Base-by-base conservation (phyloP, 2,797 vertebrate species). In the Staurois parvus region DNA sequence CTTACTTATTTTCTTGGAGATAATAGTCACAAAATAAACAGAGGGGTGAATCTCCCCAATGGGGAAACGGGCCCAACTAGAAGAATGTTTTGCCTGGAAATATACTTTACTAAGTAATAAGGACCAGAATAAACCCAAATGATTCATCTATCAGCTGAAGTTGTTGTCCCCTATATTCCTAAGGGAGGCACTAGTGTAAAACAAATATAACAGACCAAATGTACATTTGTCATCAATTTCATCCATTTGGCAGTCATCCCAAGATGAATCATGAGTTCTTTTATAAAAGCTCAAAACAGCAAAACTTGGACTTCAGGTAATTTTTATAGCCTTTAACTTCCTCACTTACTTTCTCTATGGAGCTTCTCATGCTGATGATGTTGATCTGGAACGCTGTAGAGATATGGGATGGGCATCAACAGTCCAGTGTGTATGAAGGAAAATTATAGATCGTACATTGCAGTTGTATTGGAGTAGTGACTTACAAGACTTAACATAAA, bases 301-400 rank as follows among this genome's bases (percentile, higher is more conserved):
- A 56, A 56, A 59, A 59, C 52, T 8, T 24, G 11, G 6, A 24
- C 7, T 24, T 24, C 52, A 59, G 52, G 9, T 8, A 24, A 62
- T 83, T 21, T 19, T 62, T 17, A 30, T 12, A 37, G 37, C 28
- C n/a, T 3, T 21, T 76, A 15, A 37, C n/a, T 34, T 13, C 10
- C 11, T 7, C 70, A 78, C 83, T 84, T 72, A 84, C 83, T 3
- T 4, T 84, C 83, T 64, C 62, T 84, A 28, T 29, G 9, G 21
- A 77, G 28, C 52, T 77, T 84, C 13, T 79, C 66, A 15, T 69
- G 28, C n/a, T 67, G 66, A 4, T 19, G 48, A 3, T 30, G 66
- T 26, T 70, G 45, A 15, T 78, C 83, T 15, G 74, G 75, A 30
- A 84, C 28, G 11, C 83, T 59, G 52, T 24, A 59, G 21, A 59